Evolutionary conservation across 2,797 vertebrate species (phyloP).

Genomic region (Myiotriccus ornatus): DNA sequence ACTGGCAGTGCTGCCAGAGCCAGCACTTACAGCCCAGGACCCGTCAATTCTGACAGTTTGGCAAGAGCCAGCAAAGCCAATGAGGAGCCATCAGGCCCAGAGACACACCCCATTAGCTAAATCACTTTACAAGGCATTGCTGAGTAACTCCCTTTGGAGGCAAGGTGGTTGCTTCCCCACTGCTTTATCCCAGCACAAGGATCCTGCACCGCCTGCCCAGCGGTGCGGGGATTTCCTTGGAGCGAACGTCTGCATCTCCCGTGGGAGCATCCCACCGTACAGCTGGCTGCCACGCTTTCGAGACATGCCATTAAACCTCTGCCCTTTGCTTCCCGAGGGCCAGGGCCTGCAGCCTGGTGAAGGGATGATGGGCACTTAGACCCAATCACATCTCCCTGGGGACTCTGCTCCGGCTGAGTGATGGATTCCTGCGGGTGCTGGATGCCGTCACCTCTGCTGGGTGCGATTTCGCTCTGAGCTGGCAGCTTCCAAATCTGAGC

Average conservation of each 20-base stretch:
- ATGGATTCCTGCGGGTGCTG: not conserved
- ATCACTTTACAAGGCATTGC: rapidly evolving
- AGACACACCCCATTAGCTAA: not conserved
- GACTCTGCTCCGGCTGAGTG: not conserved
- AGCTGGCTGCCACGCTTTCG: rapidly evolving
- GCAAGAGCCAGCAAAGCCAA: not conserved
- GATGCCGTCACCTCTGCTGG: not conserved
- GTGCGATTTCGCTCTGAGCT: not conserved
- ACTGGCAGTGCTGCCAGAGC: not conserved
- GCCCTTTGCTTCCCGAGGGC: not conserved
- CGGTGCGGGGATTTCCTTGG: rapidly evolving
- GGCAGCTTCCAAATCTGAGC: not conserved
- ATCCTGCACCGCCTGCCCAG: rapidly evolving
- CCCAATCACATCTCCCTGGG: not conserved
- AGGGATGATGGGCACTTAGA: not conserved
- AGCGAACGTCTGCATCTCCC: rapidly evolving
- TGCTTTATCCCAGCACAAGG: not conserved
- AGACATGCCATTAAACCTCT: not conserved
- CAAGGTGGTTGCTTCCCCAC: not conserved
- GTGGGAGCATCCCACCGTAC: rapidly evolving
- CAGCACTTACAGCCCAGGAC: not conserved
- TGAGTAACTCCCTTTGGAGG: not conserved
- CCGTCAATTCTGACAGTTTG: not conserved
- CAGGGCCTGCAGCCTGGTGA: not conserved
- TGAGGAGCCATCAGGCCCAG: not conserved